Base-by-base conservation (phyloP, 2,888 invertebrate genomes). In the Spodoptera littoralis region DNA sequence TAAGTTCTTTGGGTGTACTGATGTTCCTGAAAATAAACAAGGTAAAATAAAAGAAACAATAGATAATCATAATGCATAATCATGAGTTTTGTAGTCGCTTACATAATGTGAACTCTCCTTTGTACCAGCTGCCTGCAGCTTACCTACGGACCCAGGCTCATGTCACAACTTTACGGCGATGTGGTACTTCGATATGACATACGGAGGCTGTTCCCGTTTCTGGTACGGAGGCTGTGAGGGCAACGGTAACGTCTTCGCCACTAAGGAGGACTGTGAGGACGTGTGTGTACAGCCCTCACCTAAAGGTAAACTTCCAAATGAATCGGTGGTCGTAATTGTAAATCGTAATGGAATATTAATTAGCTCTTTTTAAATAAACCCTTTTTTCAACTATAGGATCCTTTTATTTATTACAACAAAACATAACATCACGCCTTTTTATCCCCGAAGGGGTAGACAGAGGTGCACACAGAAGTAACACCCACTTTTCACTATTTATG, bases 171-270 rank as follows among this genome's bases (percentile, higher is more conserved):
- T 96, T 90, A 96, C 97, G 0, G 97, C 98, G 60, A 96, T 97
- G 86, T 98, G 98, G 97, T 98, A 96, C 96, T 99, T 97, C 84
- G 98, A 98, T 84, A 96, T 96, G 80, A 96, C 96, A 30, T 98
- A 98, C 84, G 98, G 98, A n/a, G 98, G 97, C 30, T 99, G 98
- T 86, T 96, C 97, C 0, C 95, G 97, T 42, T 98, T 98, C 93
- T 98, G 98, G 98, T 98, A 98, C 86, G 98, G 98, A 12, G 98
- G 98, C 30, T 98, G 98, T 84, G 98, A 96, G 0, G 98, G 98
- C 57, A 99, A 99, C 84, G 96, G 96, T 24, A 99, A 99, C 90
- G 95, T 97, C 42, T 99, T 98, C 91, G 95, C 95, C 69, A 96
- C 96, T 5, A 96, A 97, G 85, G 97, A 97, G 58, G 98, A 98